A percentile compares a stretch with the other conserved stretches of the same genome.
Conservation (phyloP, 2,888 invertebrate genomes). For the Malachius bipustulatus region DNA sequence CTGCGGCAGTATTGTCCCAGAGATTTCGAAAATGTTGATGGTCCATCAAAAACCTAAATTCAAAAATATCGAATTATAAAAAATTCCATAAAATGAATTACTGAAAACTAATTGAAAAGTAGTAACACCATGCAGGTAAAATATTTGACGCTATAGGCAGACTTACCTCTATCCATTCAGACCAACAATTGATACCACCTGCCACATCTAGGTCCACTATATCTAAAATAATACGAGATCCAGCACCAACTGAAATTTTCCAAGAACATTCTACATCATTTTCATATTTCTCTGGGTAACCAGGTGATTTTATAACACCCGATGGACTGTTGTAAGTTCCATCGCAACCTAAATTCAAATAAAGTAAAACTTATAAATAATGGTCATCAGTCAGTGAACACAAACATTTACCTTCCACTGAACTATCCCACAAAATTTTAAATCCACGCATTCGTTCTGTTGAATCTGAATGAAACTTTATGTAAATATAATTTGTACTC, state of each 20-base stretch:
- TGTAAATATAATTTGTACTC: too few species aligned
- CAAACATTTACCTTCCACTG: too few species aligned
- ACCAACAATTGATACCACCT: slow-evolving; percentile 42
- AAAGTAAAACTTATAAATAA: too few species aligned
- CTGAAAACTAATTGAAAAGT: slow-evolving; percentile 5
- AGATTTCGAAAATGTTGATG: slow-evolving; percentile 40
- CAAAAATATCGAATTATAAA: slow-evolving; percentile 8
- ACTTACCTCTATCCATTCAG: slow-evolving; percentile 55
- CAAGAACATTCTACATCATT: slow-evolving; percentile 68
- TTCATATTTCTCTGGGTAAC: slow-evolving; percentile 67
- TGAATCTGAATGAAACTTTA: too few species aligned
- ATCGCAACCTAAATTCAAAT: slow-evolving; percentile 56
- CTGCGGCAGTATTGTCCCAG: slow-evolving; percentile 52
- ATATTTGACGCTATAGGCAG: neutral
- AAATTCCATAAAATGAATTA: too few species aligned
- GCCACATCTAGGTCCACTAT: slow-evolving; percentile 67
- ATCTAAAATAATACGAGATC: slow-evolving; percentile 53
- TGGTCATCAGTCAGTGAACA: too few species aligned
- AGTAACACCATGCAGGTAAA: neutral
- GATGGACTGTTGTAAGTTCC: slow-evolving; percentile 54
- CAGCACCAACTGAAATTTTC: slow-evolving; percentile 59
- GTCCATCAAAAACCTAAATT: slow-evolving; percentile 57
- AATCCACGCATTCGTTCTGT: too few species aligned
- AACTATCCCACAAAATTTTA: too few species aligned
- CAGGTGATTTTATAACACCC: slow-evolving; percentile 73